Base-by-base conservation (phyloP, 2,888 invertebrate genomes). In the Drosophila merina region DNA sequence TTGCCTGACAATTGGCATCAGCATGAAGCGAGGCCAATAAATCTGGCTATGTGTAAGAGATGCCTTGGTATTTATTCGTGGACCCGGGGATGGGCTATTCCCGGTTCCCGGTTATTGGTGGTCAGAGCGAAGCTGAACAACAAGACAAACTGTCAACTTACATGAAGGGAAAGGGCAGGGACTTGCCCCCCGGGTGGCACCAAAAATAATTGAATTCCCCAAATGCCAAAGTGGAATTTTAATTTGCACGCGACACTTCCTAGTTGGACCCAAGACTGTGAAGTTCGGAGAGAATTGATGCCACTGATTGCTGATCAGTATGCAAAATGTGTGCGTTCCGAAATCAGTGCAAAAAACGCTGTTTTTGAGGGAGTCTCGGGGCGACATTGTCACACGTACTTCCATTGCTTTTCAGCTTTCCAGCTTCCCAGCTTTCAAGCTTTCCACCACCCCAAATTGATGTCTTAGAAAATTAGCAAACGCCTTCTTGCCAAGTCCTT, bases 211-310 rank as follows among this genome's bases (percentile, higher is more conserved):
- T 89, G 89, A 89, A 88, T 89, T 88, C 87, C 85, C 85, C 72
- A 79, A 88, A 86, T 79, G 89, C 81, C 89, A 89, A 89, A 89
- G 76, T 77, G 88, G 89, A 88, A 88, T 89, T 88, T 88, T 89
- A 88, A 88, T 89, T 88, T 86, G 77, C 78, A 68, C 74, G 72
- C 79, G 75, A 75, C 81, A 72, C 76, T 72, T 71, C 48, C 59
- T 45, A n/a, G 48, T 31, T 33, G 36, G 48, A 66, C 45, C 20
- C 26, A 9, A 25, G 50, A 45, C 26, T 20, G 12, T 14, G 25
- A 55, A 51, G 50, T 42, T 57, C 44, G 28, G 31, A 44, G 49
- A 44, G 49, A 59, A 59, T 38, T 49, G 56, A 51, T 57, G 48
- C 68, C 77, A 68, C 80, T 88, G 88, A 84, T 88, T 84, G 87